Base-by-base conservation (phyloP, 2,888 invertebrate species). In the Acronicta leporina region DNA sequence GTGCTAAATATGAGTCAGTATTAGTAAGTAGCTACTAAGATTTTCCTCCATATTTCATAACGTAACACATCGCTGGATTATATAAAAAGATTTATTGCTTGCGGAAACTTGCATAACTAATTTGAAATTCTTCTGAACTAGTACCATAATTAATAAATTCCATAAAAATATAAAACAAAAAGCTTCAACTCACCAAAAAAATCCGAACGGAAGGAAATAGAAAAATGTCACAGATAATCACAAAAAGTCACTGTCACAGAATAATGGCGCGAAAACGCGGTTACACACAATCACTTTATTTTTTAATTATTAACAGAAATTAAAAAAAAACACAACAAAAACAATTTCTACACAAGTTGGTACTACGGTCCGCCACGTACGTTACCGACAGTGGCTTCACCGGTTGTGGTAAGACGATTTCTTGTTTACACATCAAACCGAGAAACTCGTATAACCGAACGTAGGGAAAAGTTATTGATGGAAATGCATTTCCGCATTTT, bases 331-430 rank as follows among this genome's bases (percentile, higher is more conserved):
- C 68, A 63, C 62, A 63, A 71, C 58, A 56, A 60, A 65, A 61
- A 71, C 61, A 61, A 59, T 56, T 59, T 51, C 49, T 60, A 61
- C 55, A 72, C 63, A 45, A 60, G 58, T 60, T 55, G 69, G 63
- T 80, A 66, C 47, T 61, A 71, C 82, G 82, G 83, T 78, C 71
- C 76, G 92, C 92, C 92, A 92, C 94, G 93, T 92, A 84, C 88
- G 85, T 56, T 68, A 64, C 86, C 88, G 85, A 74, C 89, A 76
- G 91, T 91, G 93, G 92, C 91, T 87, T 82, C 82, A 86, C 92
- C 92, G 92, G 88, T 88, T 92, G 84, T 93, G 91, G 73, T 89
- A 75, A 77, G 77, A 73, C 82, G 83, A 80, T 85, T 88, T 89
- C 89, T 89, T 91, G 90, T 91, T 91, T 91, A 91, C 89, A 85